phyloP scores from a whole-genome alignment of 2,888 invertebrate species.

The Epistrophe grossulariae region DNA sequence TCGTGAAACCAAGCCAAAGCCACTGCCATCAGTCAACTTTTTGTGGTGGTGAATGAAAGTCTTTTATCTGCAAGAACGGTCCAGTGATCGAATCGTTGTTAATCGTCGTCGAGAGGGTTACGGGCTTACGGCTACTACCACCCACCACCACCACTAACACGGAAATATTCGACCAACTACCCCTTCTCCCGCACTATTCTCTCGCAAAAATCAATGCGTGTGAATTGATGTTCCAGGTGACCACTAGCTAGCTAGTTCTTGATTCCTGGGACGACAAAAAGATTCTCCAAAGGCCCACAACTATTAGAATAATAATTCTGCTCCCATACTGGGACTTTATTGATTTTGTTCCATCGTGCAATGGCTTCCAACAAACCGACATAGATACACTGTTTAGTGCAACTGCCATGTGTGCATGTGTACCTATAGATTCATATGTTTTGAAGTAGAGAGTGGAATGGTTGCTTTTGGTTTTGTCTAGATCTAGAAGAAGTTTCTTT shows the following conservation, averaged over 20 bases:
- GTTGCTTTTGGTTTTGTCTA: slow-evolving; percentile 69
- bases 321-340: slow-evolving; percentile 70
- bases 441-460: slow-evolving; percentile 74
- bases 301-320: slow-evolving; percentile 42
- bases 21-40: slow-evolving; percentile 69
- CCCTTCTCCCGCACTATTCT: slow-evolving; percentile 14
- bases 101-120: slow-evolving; percentile 58
- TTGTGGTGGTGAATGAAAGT: slow-evolving; percentile 75
- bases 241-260: slow-evolving; percentile 32
- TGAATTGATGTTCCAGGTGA: slow-evolving; percentile 49
- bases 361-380: slow-evolving; percentile 71
- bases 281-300: slow-evolving; percentile 32
- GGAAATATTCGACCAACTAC: slow-evolving; percentile 53
- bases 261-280: slow-evolving; percentile 24
- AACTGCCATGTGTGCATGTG: slow-evolving; percentile 75
- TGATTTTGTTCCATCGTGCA: slow-evolving; percentile 74
- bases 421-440: slow-evolving; percentile 61
- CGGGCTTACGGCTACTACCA: slow-evolving; percentile 56
- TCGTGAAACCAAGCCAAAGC: slow-evolving; percentile 70
- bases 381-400: slow-evolving; percentile 67
- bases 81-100: slow-evolving; percentile 68
- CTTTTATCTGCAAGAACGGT: slow-evolving; percentile 68
- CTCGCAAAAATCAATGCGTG: slow-evolving; percentile 53
- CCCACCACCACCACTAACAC: slow-evolving; percentile 60
- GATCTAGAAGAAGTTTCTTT: slow-evolving; percentile 47